phyloP scores from a whole-genome alignment of 2,113 vertebrate genomes.

The Podarcis raffonei region DNA sequence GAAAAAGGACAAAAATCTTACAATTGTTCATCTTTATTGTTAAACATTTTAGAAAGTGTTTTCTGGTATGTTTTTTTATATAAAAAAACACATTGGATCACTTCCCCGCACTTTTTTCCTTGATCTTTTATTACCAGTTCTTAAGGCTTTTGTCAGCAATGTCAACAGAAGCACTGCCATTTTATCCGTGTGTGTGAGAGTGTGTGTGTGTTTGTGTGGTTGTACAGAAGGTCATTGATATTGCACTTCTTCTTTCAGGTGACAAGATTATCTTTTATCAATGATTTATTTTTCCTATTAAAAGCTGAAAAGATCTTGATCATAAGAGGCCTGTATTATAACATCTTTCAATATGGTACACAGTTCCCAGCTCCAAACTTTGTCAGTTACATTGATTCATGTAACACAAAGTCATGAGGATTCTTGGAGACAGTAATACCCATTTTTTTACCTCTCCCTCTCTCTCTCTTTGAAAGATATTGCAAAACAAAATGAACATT shows the following conservation, averaged over 20 bases:
- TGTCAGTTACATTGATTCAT: conserved; percentile 65
- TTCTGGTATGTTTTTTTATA: conserved; percentile 35
- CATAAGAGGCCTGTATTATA: conserved; percentile 61
- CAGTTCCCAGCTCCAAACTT: conserved; percentile 69
- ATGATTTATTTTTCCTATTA: conserved; percentile 80
- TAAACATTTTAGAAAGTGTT: conserved; percentile 49
- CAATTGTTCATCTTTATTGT: conserved; percentile 47
- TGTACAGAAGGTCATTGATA: conserved; percentile 61
- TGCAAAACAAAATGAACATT: background rate
- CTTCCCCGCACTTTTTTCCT: conserved; percentile 16
- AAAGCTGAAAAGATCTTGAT: conserved; percentile 74
- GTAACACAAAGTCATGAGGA: conserved; percentile 27
- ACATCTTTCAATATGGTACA: conserved; percentile 64
- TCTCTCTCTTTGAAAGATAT: conserved; percentile 31
- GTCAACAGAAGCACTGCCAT: conserved; percentile 61
- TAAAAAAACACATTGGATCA: conserved; percentile 27
- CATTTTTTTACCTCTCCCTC: background rate
- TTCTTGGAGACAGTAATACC: conserved; percentile 51
- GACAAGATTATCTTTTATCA: conserved; percentile 77
- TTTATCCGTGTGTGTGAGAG: conserved; percentile 51
- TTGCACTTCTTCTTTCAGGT: conserved; percentile 65
- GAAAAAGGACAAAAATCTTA: conserved; percentile 32
- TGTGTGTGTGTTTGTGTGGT: conserved; percentile 52
- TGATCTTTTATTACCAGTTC: conserved; percentile 50
- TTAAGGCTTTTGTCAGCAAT: conserved; percentile 35